Percentiles rank a stretch among this genome's conserved stretches.
Evolutionary conservation across 2,797 vertebrate genomes (phyloP).

Genomic region (Rhyacichthys aspro): DNA sequence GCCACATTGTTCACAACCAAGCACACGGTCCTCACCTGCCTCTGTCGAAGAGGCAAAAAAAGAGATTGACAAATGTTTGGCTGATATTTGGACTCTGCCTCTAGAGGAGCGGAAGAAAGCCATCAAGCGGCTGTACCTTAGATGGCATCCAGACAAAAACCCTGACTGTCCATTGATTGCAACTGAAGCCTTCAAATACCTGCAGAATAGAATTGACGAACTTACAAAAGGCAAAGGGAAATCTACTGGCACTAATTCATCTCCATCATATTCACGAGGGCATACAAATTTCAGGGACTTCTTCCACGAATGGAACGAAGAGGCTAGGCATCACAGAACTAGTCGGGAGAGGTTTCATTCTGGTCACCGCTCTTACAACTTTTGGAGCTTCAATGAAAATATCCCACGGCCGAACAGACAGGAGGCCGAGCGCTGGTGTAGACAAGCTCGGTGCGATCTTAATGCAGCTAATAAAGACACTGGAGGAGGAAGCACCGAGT

Average conservation of each 20-base stretch:
- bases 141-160: conserved; percentile 86
- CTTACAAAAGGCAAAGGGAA: conserved; percentile 41
- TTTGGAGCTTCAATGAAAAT: conserved; percentile 71
- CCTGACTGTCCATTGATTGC: conserved; percentile 55
- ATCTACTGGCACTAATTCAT: conserved; percentile 2
- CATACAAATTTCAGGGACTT: conserved; percentile 44
- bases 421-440: conserved; percentile 82
- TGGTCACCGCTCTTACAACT: conserved; percentile 64
- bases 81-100: conserved; percentile 76
- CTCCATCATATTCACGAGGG: conserved; percentile 2
- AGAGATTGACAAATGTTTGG: conserved; percentile 79
- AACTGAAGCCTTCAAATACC: conserved; percentile 78
- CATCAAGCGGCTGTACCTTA: conserved; percentile 79
- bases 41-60: conserved; percentile 76
- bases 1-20: conserved; percentile 24
- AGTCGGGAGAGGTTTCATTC: conserved; percentile 61
- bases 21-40: conserved; percentile 37
- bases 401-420: conserved; percentile 68
- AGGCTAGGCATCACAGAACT: conserved; percentile 74
- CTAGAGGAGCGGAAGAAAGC: conserved; percentile 72
- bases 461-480: conserved; percentile 70
- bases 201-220: conserved; percentile 70
- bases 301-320: conserved; percentile 74
- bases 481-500: conserved; percentile 72
- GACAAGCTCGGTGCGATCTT: conserved; percentile 83